Evolutionary conservation across 2,888 invertebrate species (phyloP).

Genomic region (Eupeodes luniger): DNA sequence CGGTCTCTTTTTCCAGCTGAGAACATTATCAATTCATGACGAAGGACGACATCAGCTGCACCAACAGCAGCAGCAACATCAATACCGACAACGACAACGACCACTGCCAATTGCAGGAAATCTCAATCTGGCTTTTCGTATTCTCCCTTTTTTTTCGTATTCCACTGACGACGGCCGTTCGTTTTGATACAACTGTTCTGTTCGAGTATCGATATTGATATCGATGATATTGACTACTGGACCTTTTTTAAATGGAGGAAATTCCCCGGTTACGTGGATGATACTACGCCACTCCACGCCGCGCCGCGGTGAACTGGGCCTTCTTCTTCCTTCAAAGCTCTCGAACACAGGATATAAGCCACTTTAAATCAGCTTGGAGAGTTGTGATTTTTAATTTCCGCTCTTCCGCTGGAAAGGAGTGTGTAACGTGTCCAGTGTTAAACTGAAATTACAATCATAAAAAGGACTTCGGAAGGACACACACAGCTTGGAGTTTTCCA

Average conservation of each 20-base stretch:
- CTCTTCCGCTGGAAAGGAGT: conserved; percentile 40
- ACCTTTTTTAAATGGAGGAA: conserved; percentile 43
- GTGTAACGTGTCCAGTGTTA: conserved; percentile 54
- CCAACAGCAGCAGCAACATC: too few relatives aligned
- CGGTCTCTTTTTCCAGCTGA: conserved; percentile 62
- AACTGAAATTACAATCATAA: conserved; percentile 55
- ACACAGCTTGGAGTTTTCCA: conserved; percentile 22
- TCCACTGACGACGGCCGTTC: background rate
- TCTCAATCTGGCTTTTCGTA: conserved; percentile 51
- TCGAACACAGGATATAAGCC: conserved; percentile 43
- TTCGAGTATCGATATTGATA: background rate
- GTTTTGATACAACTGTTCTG: background rate
- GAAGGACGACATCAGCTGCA: conserved; percentile 60
- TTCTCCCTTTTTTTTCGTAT: conserved; percentile 17
- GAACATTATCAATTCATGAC: conserved; percentile 69
- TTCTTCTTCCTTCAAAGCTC: background rate
- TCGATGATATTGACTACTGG: background rate
- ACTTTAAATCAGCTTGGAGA: conserved; percentile 48
- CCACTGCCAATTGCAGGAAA: conserved; percentile 55
- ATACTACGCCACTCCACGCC: conserved; percentile 12
- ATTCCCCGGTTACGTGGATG: conserved; percentile 53
- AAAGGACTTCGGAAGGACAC: conserved; percentile 47
- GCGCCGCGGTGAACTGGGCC: conserved; percentile 1
- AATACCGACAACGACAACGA: too few relatives aligned
- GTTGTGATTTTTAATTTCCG: conserved; percentile 76